phyloP scores from a whole-genome alignment of 30 jellyfish, hydroid and myxozoan genomes.

The Turritopsis rubra region DNA sequence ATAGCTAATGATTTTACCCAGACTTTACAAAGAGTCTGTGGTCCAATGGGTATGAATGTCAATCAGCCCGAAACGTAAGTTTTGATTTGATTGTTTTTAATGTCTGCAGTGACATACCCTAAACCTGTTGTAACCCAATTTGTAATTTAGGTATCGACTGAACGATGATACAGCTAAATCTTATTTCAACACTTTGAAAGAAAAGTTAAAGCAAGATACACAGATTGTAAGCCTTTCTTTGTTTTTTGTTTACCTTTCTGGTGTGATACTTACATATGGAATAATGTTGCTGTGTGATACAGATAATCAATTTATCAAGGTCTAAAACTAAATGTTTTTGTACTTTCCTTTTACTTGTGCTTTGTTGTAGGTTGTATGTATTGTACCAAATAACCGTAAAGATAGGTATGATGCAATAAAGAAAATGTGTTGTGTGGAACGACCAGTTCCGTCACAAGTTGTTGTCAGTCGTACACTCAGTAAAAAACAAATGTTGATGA shows the following conservation, averaged over 20 bases:
- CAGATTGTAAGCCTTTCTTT: constrained; percentile 46
- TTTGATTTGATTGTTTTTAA: background rate
- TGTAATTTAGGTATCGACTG: constrained; percentile 40
- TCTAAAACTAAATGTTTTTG: background rate
- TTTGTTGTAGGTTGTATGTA: constrained; percentile 72
- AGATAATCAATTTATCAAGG: no score
- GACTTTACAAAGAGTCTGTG: constrained; percentile 63
- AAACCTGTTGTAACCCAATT: background rate
- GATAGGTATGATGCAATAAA: constrained; percentile 96
- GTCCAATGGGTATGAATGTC: constrained; percentile 88
- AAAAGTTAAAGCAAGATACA: constrained; percentile 37
- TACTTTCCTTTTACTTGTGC: background rate
- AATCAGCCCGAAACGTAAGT: constrained; percentile 64
- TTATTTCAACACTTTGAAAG: constrained; percentile 65
- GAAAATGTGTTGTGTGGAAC: constrained; percentile 79
- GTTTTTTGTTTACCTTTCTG: background rate
- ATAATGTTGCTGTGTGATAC: no score
- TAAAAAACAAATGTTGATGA: constrained; percentile 91
- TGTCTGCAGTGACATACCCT: no score
- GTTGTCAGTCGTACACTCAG: constrained; percentile 80
- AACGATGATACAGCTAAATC: constrained; percentile 59
- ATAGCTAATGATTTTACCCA: constrained; percentile 73
- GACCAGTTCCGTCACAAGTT: constrained; percentile 94
- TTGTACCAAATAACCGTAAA: constrained; percentile 82
- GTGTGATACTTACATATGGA: no score